Evolutionary conservation across 2,888 invertebrate genomes (phyloP).

Genomic region (Eumacrocentrus americanus): DNA sequence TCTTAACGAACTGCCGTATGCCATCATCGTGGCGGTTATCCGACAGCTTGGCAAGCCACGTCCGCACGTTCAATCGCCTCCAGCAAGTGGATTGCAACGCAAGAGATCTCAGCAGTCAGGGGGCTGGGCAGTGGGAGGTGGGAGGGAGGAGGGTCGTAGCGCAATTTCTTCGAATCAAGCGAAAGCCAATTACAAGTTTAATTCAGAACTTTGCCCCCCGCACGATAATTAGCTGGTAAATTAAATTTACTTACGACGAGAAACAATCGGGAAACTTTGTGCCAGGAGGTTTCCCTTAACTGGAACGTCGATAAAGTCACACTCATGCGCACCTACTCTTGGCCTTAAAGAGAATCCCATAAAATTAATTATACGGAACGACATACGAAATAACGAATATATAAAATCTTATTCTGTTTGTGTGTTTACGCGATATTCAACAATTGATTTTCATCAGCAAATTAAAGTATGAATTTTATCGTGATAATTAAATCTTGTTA

Average conservation of each 20-base stretch:
- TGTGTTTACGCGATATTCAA: not conserved
- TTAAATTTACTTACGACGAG: slow-evolving; percentile 57
- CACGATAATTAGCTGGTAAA: slow-evolving; percentile 58
- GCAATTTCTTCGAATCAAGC: slow-evolving; percentile 56
- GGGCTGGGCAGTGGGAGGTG: not conserved
- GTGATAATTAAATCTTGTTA: not conserved
- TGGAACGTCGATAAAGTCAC: slow-evolving; percentile 1
- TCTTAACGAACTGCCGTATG: not conserved
- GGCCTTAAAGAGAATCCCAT: not conserved
- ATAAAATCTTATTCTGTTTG: not conserved
- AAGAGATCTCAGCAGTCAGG: slow-evolving; percentile 2
- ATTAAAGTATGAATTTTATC: slow-evolving; percentile 11
- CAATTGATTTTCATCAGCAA: not conserved
- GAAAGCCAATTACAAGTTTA: slow-evolving; percentile 59
- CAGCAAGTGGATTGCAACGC: slow-evolving; percentile 15
- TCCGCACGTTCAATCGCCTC: slow-evolving; percentile 17
- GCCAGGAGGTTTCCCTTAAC: slow-evolving; percentile 17
- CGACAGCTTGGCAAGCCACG: slow-evolving; percentile 24
- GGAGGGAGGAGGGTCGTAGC: slow-evolving; percentile 42
- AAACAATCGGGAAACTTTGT: slow-evolving; percentile 54
- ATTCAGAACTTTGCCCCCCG: slow-evolving; percentile 54
- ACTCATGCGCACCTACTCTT: not conserved
- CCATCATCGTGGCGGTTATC: not conserved
- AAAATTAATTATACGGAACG: slow-evolving; percentile 7
- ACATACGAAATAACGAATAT: not conserved